phyloP scores from a whole-genome alignment of 2,113 vertebrate species.

The Lathamus discolor region DNA sequence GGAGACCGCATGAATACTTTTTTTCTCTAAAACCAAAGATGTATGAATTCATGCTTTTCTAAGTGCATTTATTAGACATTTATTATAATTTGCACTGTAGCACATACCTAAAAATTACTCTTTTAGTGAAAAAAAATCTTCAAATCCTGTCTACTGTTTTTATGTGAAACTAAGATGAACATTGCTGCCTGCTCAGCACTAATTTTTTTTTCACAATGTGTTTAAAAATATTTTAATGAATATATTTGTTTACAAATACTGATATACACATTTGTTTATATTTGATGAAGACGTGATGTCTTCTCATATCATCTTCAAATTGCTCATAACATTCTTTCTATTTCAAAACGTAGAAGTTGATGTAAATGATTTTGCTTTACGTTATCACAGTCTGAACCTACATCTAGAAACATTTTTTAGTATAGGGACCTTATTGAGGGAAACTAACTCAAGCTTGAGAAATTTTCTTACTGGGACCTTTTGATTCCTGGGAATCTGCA shows the following conservation, averaged over 20 bases:
- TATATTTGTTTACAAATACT: not conserved
- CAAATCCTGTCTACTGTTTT: not conserved
- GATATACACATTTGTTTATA: conserved; percentile 15
- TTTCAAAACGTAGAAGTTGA: not conserved
- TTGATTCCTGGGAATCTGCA: not conserved
- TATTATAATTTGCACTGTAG: not conserved
- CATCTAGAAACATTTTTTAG: not conserved
- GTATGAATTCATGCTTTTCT: not conserved
- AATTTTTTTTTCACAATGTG: conserved; percentile 16
- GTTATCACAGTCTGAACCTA: not conserved
- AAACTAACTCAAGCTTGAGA: not conserved
- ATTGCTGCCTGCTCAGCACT: not conserved
- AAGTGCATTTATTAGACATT: not conserved
- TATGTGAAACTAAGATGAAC: not conserved
- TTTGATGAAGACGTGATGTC: conserved; percentile 9
- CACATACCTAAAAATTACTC: not conserved
- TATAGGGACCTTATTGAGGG: not conserved
- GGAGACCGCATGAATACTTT: not conserved
- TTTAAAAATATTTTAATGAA: conserved; percentile 49
- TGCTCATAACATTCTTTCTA: not conserved
- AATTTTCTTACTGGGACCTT: not conserved
- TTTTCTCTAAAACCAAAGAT: not conserved
- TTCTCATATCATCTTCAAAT: conserved; percentile 2
- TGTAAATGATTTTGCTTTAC: not conserved
- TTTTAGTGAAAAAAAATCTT: not conserved